Evolutionary conservation across 2,888 invertebrate genomes (phyloP), one percentile per base, ranked within the genome.

Genomic region (Nemapogon koenigi): DNA sequence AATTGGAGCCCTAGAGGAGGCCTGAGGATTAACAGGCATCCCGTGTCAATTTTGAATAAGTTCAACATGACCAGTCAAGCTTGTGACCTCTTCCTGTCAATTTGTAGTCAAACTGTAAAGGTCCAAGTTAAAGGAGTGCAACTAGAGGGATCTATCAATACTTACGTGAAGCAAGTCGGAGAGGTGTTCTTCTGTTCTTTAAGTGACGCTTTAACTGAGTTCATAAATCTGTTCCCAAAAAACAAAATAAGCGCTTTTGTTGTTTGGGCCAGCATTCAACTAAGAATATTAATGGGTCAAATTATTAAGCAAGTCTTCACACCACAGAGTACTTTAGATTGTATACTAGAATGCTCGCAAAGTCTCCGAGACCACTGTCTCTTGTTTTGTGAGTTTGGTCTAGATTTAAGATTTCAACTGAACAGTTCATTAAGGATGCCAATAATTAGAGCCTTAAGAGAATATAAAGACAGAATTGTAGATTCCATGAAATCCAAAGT

Each of bases 1-100:
- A 94, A 94, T 55, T 91, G 94, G 68, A 94, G 94, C 37, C 81
- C 96, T 4, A 88, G 96, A 57, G 94, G 96, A 1, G 94, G 95
- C 0, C 68, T 97, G 40, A 83, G 94, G 46, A 91, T 95, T 0
- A 88, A 90, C 0, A 78, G 94, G 37, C 83, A 91, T 43, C 91
- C 94, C 1, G 90, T 97, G 1, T 82, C 88, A 45, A 84, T 97
- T 46, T 83, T 97, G 33, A 91, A 92, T 56, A 84, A 88, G 53
- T 81, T 95, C 46, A 79, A 79, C 49, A 79, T 81, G 80, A 76
- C 78, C 15, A 80, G 78, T 56, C 82, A 91, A 81, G 91, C 92
- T 0, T 91, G 92, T 64, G 88, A 91, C 51, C 66, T 94, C 46
- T 92, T 93, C 62, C 70, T 93, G 40, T 86, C 88, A 54, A 83